These are phyloP conservation scores for Pogonophryne albipinna DNA, from an alignment of 2,797 vertebrate species.

Conservation along the genomic window DNA sequence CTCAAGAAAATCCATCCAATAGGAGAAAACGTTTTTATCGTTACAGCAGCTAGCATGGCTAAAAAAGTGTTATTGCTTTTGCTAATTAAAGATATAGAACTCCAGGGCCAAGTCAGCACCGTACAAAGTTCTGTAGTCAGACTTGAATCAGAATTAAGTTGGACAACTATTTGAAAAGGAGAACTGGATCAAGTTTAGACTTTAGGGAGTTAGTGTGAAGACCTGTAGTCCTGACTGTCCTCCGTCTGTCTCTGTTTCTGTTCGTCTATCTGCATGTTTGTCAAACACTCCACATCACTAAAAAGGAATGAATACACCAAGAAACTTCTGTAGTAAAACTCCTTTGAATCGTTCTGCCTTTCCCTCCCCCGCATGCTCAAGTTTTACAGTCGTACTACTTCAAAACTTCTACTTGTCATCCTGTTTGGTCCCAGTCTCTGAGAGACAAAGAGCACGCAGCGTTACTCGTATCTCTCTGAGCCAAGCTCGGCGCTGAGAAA, in stretches of 20 bases:
- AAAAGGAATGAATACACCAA: too few relatives aligned
- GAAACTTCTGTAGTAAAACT: background rate
- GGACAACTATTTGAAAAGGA: too few relatives aligned
- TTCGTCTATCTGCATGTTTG: slow-evolving; percentile 3
- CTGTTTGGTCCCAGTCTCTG: background rate
- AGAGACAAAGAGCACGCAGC: background rate
- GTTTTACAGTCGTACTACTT: background rate
- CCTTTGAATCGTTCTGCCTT: background rate
- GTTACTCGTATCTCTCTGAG: slow-evolving; percentile 1
- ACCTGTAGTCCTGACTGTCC: slow-evolving; percentile 21
- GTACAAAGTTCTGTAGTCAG: too few relatives aligned
- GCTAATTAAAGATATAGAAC: too few relatives aligned
- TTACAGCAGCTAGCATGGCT: too few relatives aligned
- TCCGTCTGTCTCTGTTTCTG: background rate
- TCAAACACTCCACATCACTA: background rate
- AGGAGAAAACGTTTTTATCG: too few relatives aligned
- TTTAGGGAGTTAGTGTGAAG: slow-evolving; percentile 11
- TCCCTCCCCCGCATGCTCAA: background rate
- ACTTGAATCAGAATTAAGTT: too few relatives aligned
- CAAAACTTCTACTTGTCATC: background rate
- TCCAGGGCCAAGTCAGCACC: too few relatives aligned
- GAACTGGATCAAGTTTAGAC: too few relatives aligned
- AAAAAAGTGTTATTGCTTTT: too few relatives aligned
- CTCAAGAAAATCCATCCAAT: too few relatives aligned
- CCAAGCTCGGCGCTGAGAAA: background rate